A percentile compares a stretch with the other conserved stretches of the same genome.
Conservation (phyloP, 2,797 vertebrate genomes). For the Aratinga solstitialis region DNA sequence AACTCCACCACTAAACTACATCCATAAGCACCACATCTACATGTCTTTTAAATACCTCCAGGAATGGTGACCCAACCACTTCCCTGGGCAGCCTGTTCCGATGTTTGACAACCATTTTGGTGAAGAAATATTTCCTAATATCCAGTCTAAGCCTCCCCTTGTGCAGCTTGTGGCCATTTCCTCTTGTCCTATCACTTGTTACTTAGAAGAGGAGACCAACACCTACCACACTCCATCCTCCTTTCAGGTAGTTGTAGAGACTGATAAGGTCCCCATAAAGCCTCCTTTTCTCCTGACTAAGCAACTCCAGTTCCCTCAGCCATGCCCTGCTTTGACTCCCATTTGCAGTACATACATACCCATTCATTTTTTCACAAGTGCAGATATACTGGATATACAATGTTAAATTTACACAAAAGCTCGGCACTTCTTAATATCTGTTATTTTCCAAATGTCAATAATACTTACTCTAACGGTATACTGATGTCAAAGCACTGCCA, state of each 20-base stretch:
- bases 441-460: not conserved
- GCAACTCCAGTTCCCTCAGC: not conserved
- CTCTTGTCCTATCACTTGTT: not conserved
- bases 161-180: not conserved
- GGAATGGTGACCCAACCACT: not conserved
- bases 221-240: not conserved
- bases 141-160: not conserved
- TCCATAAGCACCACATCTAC: not conserved
- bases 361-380: not conserved
- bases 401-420: not conserved
- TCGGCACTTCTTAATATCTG: not conserved
- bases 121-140: not conserved
- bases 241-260: not conserved
- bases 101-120: not conserved
- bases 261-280: not conserved
- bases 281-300: not conserved
- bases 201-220: not conserved
- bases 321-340: not conserved
- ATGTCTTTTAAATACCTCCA: not conserved
- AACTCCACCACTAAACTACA: not conserved
- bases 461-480: not conserved
- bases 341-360: not conserved
- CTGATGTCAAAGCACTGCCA: not conserved
- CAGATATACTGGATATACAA: not conserved
- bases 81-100: not conserved